phyloP scores from a whole-genome alignment of 2,797 vertebrate genomes.

The Phoeniculus purpureus region DNA sequence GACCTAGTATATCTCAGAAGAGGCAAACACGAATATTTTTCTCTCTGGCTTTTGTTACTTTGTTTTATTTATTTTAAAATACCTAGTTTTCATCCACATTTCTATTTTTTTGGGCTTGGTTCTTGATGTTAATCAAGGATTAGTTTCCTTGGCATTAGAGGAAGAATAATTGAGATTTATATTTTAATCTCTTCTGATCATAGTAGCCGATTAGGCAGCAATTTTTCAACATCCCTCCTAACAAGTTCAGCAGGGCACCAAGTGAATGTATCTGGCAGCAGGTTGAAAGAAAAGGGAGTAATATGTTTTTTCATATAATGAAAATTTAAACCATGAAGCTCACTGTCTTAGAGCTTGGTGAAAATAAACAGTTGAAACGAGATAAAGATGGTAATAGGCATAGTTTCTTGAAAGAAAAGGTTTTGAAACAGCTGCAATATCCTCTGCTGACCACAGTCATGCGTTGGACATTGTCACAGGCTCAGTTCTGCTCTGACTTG shows the following conservation, averaged over 20 bases:
- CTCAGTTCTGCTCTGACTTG: background rate
- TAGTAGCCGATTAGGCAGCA: background rate
- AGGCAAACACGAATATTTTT: background rate
- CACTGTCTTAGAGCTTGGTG: background rate
- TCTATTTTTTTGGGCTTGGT: background rate
- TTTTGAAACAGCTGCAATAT: background rate
- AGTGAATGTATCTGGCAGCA: background rate
- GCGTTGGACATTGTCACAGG: no score
- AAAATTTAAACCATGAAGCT: background rate
- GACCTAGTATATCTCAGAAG: background rate
- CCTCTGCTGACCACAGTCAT: background rate
- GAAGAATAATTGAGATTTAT: background rate
- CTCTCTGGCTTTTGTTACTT: background rate
- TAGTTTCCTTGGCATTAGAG: background rate
- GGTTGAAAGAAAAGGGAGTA: background rate
- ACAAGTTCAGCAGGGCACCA: background rate
- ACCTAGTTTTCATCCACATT: background rate
- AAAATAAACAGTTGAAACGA: background rate
- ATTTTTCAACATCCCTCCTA: background rate
- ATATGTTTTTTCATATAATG: background rate
- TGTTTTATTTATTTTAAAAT: background rate
- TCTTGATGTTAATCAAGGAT: background rate
- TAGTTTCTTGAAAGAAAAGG: background rate
- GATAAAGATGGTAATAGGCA: background rate
- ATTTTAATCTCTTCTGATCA: conserved; percentile 9